Evolutionary conservation across 2,888 invertebrate genomes (phyloP), one percentile per base, ranked within the genome.

Genomic region (Coelogynopora nodosa): DNA sequence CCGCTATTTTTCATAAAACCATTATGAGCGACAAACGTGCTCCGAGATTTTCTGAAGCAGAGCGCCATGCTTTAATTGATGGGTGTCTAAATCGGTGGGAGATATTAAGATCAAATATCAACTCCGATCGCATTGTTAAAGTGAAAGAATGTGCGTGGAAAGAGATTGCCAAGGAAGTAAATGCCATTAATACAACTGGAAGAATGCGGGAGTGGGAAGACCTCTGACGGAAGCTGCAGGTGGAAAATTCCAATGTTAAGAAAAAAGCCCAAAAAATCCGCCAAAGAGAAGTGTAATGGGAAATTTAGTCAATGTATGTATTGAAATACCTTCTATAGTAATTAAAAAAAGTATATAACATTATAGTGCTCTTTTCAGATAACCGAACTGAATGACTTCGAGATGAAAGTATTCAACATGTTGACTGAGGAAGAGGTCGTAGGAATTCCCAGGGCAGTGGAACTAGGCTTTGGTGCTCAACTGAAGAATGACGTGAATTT

Each of bases 241-340:
- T 80, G 81, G 81, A 80, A 80, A n/a, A 28, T 10, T 80, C 81
- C 23, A 80, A 80, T 27, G 81, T 80, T 5, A 80, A 80, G 81
- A 80, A 80, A 28, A 80, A 80, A n/a, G 81, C 29, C 23, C 81
- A 80, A 80, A 27, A 80, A 80, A 80, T 80, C 81, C 23, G 81
- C 23, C 23, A 28, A 80, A n/a, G 27, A 80, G 23, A 28, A n/a
- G 27, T 23, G 27, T 5, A 23, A 80, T 23, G 5, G 81, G 81
- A 27, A 13, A 49, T 49, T 49, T 49, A 49, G 18, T 49, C 49
- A 49, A 49, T 49, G 49, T 49, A 49, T 18, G 49, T 49, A 49
- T 49, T 49, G 49, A 49, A 49, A 49, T 49, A 49, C 49, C 49
- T 49, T 49, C 18, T n/a, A n/a, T 49, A 13, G 49, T 49, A 49